Evolutionary conservation across 2,797 vertebrate species (phyloP), one percentile per base, ranked within the genome.

Genomic region (Esox masquinongy): DNA sequence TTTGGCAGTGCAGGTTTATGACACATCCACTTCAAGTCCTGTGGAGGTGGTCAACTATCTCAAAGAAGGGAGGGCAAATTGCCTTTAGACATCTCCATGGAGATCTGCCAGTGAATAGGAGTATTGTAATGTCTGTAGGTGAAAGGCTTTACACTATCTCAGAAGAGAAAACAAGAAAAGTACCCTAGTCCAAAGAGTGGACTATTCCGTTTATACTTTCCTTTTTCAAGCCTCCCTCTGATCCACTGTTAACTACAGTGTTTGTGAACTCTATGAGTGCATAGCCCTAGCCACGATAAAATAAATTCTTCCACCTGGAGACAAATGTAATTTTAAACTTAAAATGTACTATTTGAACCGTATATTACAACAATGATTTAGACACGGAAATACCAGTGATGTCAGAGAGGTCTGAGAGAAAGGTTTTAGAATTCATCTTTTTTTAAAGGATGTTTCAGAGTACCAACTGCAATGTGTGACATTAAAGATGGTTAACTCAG

Each of bases 1-100:
- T 51, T 51, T 51, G 50, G 50, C 50, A 51, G 36, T 68, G 17
- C 14, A 68, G 19, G 7, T 24, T 68, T 47, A 4, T 47, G 68
- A 69, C 17, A 22, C 19, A 47, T 12, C 39, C 36, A 24, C n/a
- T 69, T 43, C n/a, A 19, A 39, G 39, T 12, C 39, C 8, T 69
- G 34, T 14, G 22, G n/a, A 22, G 11, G 14, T 5, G n/a, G 36
- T 47, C 39, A 39, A 69, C n/a, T 12, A 22, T 43, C 12, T 39
- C 4, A 69, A 39, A 19, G 29, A 22, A 2, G n/a, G 1, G 29
- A 31, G 29, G 29, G 36, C 19, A 49, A 69, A 47, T 12, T 47
- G 14, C 34, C 39, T n/a, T n/a, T 47, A 24, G 36, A 11, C 24
- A 70, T 70, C 68, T 24, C 68, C 68, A 70, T 70, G 68, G 39